Percentiles rank a stretch among this genome's conserved stretches.
Conservation (phyloP, 2,113 vertebrate genomes). For the Sminthopsis crassicaudata region DNA sequence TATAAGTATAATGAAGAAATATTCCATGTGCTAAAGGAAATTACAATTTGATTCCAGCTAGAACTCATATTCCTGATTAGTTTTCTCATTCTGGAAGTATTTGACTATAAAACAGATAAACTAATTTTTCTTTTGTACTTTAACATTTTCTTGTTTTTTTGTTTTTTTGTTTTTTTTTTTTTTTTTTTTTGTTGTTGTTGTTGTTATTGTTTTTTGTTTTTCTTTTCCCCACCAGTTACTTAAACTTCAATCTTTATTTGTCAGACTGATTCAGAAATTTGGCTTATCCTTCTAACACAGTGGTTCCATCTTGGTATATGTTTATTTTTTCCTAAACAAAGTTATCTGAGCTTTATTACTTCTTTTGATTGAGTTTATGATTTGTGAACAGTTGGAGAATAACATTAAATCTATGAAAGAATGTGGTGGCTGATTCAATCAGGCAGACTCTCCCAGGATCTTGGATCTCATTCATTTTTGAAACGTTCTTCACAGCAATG, state of each 20-base stretch:
- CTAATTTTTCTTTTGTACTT: not conserved
- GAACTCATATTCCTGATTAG: not conserved
- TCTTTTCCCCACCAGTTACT: not conserved
- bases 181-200: too few species aligned
- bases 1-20: not conserved
- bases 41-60: not conserved
- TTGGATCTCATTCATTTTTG: slow-evolving; percentile 17
- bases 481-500: slow-evolving; percentile 25
- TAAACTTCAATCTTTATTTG: slow-evolving; percentile 27
- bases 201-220: too few species aligned
- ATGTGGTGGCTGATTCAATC: slow-evolving; percentile 14
- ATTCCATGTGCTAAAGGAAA: not conserved
- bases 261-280: not conserved
- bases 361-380: slow-evolving; percentile 26
- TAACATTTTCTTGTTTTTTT: not conserved
- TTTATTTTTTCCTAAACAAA: slow-evolving; percentile 33
- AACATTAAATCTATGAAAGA: slow-evolving; percentile 4
- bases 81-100: not conserved
- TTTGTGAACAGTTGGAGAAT: slow-evolving; percentile 24
- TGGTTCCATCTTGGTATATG: not conserved
- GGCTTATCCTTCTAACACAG: not conserved
- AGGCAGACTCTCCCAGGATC: slow-evolving; percentile 8
- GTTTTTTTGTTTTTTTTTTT: not conserved
- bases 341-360: slow-evolving; percentile 28
- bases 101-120: not conserved